Conservation (phyloP, 2,113 vertebrate genomes). For the Zapus hudsonius region DNA sequence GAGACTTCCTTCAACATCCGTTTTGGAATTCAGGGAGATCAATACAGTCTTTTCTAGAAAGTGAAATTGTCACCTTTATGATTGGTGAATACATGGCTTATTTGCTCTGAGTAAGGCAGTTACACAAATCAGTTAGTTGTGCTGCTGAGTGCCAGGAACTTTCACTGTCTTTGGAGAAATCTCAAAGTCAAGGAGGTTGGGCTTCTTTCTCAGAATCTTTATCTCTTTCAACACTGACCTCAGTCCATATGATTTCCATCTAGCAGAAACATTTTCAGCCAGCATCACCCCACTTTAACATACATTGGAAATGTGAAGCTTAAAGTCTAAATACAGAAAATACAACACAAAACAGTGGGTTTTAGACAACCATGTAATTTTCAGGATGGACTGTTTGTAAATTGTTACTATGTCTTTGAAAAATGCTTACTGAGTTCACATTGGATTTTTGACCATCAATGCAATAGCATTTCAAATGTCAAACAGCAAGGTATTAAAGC, state of each 20-base stretch:
- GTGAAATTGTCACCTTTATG: neutral
- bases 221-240: slow-evolving; percentile 55
- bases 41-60: slow-evolving; percentile 5
- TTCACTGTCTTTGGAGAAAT: slow-evolving; percentile 67
- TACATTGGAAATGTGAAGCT: neutral
- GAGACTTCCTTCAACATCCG: neutral
- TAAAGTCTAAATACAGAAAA: neutral
- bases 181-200: slow-evolving; percentile 66
- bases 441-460: neutral
- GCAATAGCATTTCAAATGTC: neutral
- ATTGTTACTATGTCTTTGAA: neutral
- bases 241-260: slow-evolving; percentile 30
- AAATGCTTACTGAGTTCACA: neutral
- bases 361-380: neutral
- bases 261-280: neutral
- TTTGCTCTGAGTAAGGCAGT: slow-evolving; percentile 43
- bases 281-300: neutral
- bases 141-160: slow-evolving; percentile 42
- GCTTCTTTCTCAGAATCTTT: slow-evolving; percentile 52
- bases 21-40: slow-evolving; percentile 9
- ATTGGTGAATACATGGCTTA: neutral
- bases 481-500: neutral
- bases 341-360: neutral
- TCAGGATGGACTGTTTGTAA: neutral
- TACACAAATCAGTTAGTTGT: slow-evolving; percentile 57